These are phyloP conservation scores for Bradypus variegatus DNA, from an alignment of 2,797 vertebrate genomes.

Conservation along the genomic window DNA sequence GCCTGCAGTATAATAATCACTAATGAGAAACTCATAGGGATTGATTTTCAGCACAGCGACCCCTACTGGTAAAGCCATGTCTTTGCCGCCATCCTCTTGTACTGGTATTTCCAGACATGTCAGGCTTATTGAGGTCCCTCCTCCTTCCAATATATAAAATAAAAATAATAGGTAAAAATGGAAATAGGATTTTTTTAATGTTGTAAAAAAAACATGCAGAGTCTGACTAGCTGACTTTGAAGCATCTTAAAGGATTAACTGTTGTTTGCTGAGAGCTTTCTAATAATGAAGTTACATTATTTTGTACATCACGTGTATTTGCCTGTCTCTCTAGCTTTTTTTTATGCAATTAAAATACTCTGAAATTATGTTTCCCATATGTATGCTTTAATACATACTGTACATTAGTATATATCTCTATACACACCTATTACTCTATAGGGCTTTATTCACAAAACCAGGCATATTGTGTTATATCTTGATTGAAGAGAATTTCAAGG, in stretches of 20 bases:
- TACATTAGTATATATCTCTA: background rate
- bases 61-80: constrained; percentile 27
- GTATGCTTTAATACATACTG: background rate
- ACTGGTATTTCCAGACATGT: background rate
- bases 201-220: background rate
- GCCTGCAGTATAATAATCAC: constrained; percentile 62
- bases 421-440: background rate
- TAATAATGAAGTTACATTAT: background rate
- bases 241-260: constrained; percentile 12
- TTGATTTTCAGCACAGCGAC: constrained; percentile 46
- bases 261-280: background rate
- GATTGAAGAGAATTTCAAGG: background rate
- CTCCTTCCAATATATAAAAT: background rate
- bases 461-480: background rate
- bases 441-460: background rate
- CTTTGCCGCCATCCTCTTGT: background rate
- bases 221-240: background rate
- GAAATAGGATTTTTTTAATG: background rate
- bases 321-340: background rate
- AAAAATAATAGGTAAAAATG: background rate
- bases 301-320: background rate
- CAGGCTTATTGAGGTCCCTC: background rate
- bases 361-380: background rate
- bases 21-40: constrained; percentile 63
- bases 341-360: background rate